Conservation (phyloP, 2,113 vertebrate genomes). For the Sula dactylatra region DNA sequence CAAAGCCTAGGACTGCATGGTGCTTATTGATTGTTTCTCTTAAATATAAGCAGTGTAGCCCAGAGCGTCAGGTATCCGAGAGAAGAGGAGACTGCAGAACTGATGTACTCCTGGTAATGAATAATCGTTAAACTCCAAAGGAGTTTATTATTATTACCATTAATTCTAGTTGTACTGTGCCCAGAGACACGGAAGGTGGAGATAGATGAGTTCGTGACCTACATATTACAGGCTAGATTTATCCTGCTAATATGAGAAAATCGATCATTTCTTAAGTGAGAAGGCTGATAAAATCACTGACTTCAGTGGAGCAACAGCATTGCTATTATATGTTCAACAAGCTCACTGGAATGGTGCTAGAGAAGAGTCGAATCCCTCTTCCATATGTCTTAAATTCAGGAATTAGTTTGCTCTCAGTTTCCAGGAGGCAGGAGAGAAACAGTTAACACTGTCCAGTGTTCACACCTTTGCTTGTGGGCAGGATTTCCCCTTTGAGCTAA, state of each 20-base stretch:
- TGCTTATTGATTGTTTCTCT: neutral
- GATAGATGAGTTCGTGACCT: neutral
- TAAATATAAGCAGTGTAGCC: neutral
- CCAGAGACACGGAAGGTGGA: neutral
- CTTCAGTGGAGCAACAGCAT: neutral
- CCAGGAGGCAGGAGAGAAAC: neutral
- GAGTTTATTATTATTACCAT: conserved; percentile 18
- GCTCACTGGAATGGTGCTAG: neutral
- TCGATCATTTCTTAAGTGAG: neutral
- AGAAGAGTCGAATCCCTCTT: neutral
- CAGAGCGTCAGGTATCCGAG: neutral
- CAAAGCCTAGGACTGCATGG: neutral
- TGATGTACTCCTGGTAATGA: neutral
- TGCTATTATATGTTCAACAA: neutral
- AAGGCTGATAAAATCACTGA: neutral
- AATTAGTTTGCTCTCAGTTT: neutral
- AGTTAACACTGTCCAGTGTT: neutral
- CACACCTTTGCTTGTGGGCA: neutral
- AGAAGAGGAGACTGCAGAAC: neutral
- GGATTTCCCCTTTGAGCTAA: neutral
- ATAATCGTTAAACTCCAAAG: neutral
- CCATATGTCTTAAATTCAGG: neutral
- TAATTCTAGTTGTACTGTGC: neutral
- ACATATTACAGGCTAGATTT: neutral
- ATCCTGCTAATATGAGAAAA: neutral